Evolutionary conservation across 2,797 vertebrate species (phyloP), one percentile per base, ranked within the genome.

Genomic region (Muscicapa comitata): DNA sequence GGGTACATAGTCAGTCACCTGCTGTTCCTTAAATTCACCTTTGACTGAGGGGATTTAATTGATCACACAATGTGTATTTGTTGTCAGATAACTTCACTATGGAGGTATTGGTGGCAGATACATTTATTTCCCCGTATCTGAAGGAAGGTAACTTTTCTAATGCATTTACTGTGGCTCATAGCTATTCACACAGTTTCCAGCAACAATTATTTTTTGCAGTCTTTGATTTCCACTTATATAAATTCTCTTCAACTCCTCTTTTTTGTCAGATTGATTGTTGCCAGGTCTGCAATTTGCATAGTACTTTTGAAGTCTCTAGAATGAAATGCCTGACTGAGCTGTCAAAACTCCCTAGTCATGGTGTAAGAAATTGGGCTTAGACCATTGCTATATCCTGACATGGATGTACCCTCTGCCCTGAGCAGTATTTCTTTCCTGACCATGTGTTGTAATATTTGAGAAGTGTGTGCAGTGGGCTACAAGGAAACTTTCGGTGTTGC

Each of bases 341-440:
- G 43, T 15, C 26, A 74, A 42, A 53, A 59, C 11, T 0, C 0
- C 10, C 3, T 38, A 37, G 28, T n/a, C 10, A 7, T 16, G 3
- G 31, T 74, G 13, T 48, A 57, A 48, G 74, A 75, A 77, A 54
- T 14, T 21, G 3, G 35, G 29, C 11, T 50, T 62, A 11, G 38
- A 29, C 59, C 17, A 12, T 53, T 86, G 28, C 37, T 76, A 0
- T 67, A 21, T 35, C 33, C 15, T 43, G 23, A 24, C 18, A 18
- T 57, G 31, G 13, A 72, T 33, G 26, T 75, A 33, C 7, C 9
- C 13, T 7, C 21, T 35, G 50, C 42, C 54, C 50, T 0, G 2
- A 18, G 42, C 38, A 42, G 20, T 47, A 7, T 37, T 62, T 43
- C 35, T 59, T 83, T 33, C 17, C 6, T 1, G 3, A 11, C 1